Evolutionary conservation across 2,888 invertebrate species (phyloP).

Genomic region (Dichetophora obliterata): DNA sequence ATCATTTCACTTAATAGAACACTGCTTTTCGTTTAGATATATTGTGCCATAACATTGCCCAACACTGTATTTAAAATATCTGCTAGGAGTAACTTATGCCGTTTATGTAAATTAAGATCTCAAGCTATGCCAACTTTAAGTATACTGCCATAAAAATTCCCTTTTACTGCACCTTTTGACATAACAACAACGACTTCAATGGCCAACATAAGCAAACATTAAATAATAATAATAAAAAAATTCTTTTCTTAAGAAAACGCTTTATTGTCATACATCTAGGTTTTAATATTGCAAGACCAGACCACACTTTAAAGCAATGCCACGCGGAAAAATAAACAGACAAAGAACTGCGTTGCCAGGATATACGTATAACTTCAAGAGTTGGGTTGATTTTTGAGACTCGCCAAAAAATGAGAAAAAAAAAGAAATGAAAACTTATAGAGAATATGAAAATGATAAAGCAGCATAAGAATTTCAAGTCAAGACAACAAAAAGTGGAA

Average conservation of each 20-base stretch:
- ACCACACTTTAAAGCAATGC: constrained; percentile 20
- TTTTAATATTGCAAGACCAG: constrained; percentile 16
- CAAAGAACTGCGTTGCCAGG: constrained; percentile 2
- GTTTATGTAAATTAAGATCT: no score
- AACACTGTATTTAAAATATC: no score
- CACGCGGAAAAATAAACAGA: constrained; percentile 11
- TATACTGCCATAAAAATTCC: no score
- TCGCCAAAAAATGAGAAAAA: background rate
- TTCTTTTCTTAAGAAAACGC: background rate
- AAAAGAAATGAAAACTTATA: background rate
- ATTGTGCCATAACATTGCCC: no score
- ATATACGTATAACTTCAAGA: constrained; percentile 26
- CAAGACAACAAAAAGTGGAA: background rate
- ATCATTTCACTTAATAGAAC: no score
- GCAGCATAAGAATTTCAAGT: constrained; percentile 12
- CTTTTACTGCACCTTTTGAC: no score
- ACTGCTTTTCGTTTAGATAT: no score
- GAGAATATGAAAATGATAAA: background rate
- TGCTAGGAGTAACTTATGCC: no score
- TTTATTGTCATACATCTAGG: constrained; percentile 29
- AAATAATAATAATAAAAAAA: no score
- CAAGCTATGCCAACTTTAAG: no score
- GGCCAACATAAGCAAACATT: no score
- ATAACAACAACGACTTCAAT: no score
- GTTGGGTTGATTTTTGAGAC: constrained; percentile 4